phyloP scores from a whole-genome alignment of 2,113 vertebrate genomes.

The Pristiophorus japonicus region DNA sequence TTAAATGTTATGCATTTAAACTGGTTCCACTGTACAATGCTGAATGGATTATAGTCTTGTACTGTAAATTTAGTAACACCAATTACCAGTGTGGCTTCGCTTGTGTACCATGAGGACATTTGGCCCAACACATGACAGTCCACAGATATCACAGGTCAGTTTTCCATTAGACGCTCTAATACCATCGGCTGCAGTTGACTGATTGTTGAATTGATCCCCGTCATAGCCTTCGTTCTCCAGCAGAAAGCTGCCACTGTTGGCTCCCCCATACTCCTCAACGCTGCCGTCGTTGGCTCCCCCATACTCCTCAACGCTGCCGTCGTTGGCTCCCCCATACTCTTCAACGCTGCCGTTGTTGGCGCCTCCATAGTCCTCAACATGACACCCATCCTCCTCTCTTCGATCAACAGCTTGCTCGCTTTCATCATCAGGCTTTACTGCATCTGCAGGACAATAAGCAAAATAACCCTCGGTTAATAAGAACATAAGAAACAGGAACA shows the following conservation, averaged over 20 bases:
- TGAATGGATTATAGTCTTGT: slow-evolving; percentile 13
- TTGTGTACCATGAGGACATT: slow-evolving; percentile 92
- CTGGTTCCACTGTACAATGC: slow-evolving; percentile 7
- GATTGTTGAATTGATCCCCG: slow-evolving; percentile 62
- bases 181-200: slow-evolving; percentile 53
- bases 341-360: slow-evolving; percentile 56
- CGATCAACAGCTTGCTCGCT: not conserved
- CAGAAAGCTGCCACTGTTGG: slow-evolving; percentile 59
- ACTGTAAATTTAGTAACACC: slow-evolving; percentile 34
- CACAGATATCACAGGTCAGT: slow-evolving; percentile 84
- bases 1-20: slow-evolving; percentile 32
- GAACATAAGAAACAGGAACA: no score
- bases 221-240: slow-evolving; percentile 63
- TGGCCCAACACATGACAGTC: slow-evolving; percentile 86
- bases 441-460: not conserved
- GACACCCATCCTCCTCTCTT: slow-evolving; percentile 52
- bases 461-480: not conserved
- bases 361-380: slow-evolving; percentile 61
- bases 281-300: slow-evolving; percentile 57
- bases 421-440: slow-evolving; percentile 48
- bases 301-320: slow-evolving; percentile 58
- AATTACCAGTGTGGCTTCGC: slow-evolving; percentile 84
- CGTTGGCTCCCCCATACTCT: slow-evolving; percentile 54
- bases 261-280: slow-evolving; percentile 60
- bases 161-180: slow-evolving; percentile 65